Evolutionary conservation across 1,140 invertebrate species (phyloP), one percentile per base, ranked within the genome.

Genomic region (Varroa destructor): DNA sequence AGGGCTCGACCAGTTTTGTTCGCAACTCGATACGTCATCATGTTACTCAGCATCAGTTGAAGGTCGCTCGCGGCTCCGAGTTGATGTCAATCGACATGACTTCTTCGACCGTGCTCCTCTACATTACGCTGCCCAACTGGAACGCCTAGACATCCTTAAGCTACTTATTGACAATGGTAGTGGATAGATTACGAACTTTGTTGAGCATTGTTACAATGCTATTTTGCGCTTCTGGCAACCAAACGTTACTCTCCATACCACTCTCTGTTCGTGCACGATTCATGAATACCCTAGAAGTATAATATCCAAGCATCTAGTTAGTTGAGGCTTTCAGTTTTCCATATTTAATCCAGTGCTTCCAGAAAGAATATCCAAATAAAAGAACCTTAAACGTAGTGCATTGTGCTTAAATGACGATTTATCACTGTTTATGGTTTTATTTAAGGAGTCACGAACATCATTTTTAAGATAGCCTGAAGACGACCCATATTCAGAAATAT

Each of bases 71-170:
- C 1, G 61, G 61, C 14, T 46, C 36, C 61, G 61, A 67, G 37
- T 40, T 1, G 61, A 67, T 37, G 46, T 67, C 61, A 67, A 67
- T 8, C 61, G 61, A 12, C 40, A 40, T 5, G 61, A 67, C 36
- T 67, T 67, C 61, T 67, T 67, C 61, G 61, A 67, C 40, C 61
- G 61, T 8, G 40, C 61, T 1, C 61, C 61, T 1, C 61, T 67
- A 12, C 61, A 67, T 46, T 67, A 67, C 10, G 61, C 61, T 14
- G 61, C 61, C 3, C 40, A 67, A 40, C 61, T 67, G 12, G 61
- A 25, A 46, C 46, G 40, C 12, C 40, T 12, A 12, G 61, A 67
- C 2, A 67, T 67, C 4, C 61, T 67, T 40, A 67, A 67, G 12
- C 40, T 67, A 37, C 46, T 67, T 12, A 67, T 67, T 36, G 12